phyloP scores from a whole-genome alignment of 1,140 invertebrate species.

The Grapholita molesta region DNA sequence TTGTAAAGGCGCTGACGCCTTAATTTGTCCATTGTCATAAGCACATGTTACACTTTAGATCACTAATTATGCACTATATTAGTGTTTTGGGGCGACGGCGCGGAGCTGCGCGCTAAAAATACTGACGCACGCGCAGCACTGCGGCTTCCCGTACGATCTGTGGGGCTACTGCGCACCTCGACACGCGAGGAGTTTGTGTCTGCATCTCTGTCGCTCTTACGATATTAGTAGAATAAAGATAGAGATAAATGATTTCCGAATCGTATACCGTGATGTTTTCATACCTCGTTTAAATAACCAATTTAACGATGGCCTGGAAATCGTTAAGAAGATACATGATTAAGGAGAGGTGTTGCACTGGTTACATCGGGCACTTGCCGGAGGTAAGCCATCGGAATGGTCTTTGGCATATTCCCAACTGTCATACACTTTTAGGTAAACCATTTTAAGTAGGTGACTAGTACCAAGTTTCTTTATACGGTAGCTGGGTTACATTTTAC shows the following conservation, averaged over 20 bases:
- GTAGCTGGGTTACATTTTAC: background rate
- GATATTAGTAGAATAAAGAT: background rate
- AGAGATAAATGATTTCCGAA: background rate
- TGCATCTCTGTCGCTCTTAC: background rate
- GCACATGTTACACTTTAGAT: slow-evolving; percentile 12
- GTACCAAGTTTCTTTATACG: background rate
- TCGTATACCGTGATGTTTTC: background rate
- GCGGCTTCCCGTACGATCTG: background rate
- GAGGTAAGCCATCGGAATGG: background rate
- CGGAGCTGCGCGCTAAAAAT: slow-evolving; percentile 8
- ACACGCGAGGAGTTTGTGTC: background rate
- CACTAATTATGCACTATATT: slow-evolving; percentile 6
- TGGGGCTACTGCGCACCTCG: background rate
- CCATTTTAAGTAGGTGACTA: background rate
- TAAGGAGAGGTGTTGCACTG: background rate
- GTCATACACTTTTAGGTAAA: background rate
- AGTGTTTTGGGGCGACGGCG: slow-evolving; percentile 1
- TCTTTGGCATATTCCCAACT: background rate
- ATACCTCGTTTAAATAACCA: background rate
- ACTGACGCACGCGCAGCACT: background rate
- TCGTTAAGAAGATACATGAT: background rate
- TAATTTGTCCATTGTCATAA: slow-evolving; percentile 4
- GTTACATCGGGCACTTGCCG: background rate
- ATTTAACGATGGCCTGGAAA: background rate
- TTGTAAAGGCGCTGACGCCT: background rate